Evolutionary conservation across 2,113 vertebrate genomes (phyloP).

Genomic region (Paramisgurnus dabryanus): DNA sequence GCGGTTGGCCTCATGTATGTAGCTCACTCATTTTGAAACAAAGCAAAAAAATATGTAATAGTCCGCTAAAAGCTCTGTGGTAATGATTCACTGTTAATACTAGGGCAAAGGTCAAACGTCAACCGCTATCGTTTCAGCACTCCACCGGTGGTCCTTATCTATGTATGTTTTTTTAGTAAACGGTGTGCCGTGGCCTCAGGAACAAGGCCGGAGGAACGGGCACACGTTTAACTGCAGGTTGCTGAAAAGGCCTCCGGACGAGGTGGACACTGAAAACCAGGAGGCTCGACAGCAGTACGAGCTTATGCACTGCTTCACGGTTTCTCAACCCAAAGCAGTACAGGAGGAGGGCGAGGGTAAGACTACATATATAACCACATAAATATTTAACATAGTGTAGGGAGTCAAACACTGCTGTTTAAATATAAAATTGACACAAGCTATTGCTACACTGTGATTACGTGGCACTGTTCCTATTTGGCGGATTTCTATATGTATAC

Average conservation of each 20-base stretch:
- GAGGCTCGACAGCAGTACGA: constrained; percentile 93
- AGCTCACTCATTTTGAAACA: too few species aligned
- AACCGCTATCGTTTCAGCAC: neutral
- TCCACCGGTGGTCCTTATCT: constrained; percentile 8
- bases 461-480: too few species aligned
- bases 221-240: constrained; percentile 96
- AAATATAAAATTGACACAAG: neutral
- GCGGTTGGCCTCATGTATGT: too few species aligned
- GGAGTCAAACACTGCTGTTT: constrained; percentile 11
- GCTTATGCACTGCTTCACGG: constrained; percentile 95
- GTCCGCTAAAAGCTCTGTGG: neutral
- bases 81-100: neutral
- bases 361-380: constrained; percentile 21
- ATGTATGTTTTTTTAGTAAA: constrained; percentile 76
- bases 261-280: constrained; percentile 81
- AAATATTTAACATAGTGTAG: constrained; percentile 14
- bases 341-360: constrained; percentile 91
- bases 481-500: too few species aligned
- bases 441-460: too few species aligned
- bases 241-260: constrained; percentile 89
- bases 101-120: constrained; percentile 1
- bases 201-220: constrained; percentile 82
- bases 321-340: constrained; percentile 85
- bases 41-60: too few species aligned
- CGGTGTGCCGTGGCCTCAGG: constrained; percentile 90